Evolutionary conservation across 1,140 invertebrate species (phyloP), one percentile per base, ranked within the genome.

Genomic region (Eubasilissa regina): DNA sequence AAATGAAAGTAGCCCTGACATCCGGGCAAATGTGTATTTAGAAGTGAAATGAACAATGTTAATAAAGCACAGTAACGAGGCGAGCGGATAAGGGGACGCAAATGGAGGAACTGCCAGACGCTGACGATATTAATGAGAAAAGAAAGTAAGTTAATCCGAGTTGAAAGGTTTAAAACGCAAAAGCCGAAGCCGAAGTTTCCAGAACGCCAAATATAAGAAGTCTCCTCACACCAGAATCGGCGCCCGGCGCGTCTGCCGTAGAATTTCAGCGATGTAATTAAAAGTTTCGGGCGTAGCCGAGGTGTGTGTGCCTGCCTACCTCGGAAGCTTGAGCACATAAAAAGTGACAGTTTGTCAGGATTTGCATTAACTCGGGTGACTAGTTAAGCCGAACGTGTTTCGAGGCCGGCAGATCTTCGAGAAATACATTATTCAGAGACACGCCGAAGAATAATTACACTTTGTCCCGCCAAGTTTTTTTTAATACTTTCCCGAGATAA

Each of bases 121-220:
- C 51, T 56, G 51, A 17, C 73, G 53, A 73, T 78, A 81, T 75
- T 81, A 81, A 78, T 78, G 76, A 60, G 47, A 78, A 75, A 81
- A 75, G 76, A 81, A 81, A 81, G 66, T 60, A 80, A 72, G 72
- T 81, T 81, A 78, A 81, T 81, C 80, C 76, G 13, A 45, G 56
- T 75, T 70, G 80, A 78, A 81, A 78, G 68, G 76, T 81, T 81
- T 80, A 77, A 80, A 80, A 77, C 64, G 73, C 76, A 56, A 78
- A 74, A 81, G 56, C 76, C 70, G 70, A 51, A 53, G 73, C 60
- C 68, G 45, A 73, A 78, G 78, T 43, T 81, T 81, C 56, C 15
- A 53, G 75, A 66, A 75, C 51, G 48, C 51, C 47, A 70, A 62
- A 80, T 58, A 62, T 60, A 75, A 55, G 62, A 68, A 45, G 43